phyloP scores from a whole-genome alignment of 2,888 invertebrate species.

The Dorcus parallelipipedus region DNA sequence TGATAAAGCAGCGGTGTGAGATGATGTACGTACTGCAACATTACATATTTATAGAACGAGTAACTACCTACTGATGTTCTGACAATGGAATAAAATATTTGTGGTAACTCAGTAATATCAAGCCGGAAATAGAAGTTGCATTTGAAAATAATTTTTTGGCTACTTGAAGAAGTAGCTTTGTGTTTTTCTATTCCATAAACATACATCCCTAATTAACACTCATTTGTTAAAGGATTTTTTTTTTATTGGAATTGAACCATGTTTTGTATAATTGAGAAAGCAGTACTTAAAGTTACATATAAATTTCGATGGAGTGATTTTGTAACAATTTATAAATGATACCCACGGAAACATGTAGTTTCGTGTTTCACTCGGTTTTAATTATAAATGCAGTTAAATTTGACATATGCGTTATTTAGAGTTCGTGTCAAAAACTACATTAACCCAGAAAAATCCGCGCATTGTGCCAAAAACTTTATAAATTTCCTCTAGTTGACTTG shows the following conservation, averaged over 20 bases:
- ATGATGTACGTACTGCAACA: slow-evolving; percentile 24
- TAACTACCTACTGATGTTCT: slow-evolving; percentile 21
- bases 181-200: no score
- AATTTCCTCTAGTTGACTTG: slow-evolving; percentile 8
- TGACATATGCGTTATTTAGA: background rate
- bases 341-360: no score
- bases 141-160: background rate
- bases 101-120: slow-evolving; percentile 15
- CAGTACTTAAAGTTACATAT: no score
- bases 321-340: no score
- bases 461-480: slow-evolving; percentile 4
- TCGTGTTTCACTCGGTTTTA: background rate
- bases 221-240: background rate
- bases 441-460: slow-evolving; percentile 3
- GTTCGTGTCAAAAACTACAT: slow-evolving; percentile 1
- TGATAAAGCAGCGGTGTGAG: slow-evolving; percentile 21
- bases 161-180: no score
- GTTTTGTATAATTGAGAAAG: no score
- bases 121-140: background rate
- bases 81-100: slow-evolving; percentile 26
- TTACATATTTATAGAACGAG: slow-evolving; percentile 27
- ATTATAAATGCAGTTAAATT: background rate
- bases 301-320: no score
- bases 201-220: no score
- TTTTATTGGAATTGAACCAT: background rate